phyloP scores from a whole-genome alignment of 2,888 invertebrate species.

The Stenchaetothrips biformis region DNA sequence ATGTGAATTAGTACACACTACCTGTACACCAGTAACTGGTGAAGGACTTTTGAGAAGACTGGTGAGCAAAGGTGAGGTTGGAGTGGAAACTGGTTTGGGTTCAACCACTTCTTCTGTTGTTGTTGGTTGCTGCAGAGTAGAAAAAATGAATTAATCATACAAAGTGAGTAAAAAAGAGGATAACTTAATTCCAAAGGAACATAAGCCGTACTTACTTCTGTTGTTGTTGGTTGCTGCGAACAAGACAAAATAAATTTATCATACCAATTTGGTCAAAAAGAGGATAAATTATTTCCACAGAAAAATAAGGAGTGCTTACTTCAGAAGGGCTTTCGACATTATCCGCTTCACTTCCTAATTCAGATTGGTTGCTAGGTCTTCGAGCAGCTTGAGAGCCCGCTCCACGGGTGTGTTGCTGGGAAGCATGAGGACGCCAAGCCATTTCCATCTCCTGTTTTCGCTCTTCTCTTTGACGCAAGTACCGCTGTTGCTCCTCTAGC shows the following conservation, averaged over 20 bases:
- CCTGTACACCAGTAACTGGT: slow-evolving; percentile 47
- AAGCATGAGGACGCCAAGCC: slow-evolving; percentile 53
- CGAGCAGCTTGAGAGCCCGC: not conserved
- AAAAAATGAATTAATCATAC: not conserved
- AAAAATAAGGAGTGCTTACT: not conserved
- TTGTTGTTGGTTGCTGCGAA: not conserved
- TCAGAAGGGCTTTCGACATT: slow-evolving; percentile 29
- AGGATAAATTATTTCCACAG: not conserved
- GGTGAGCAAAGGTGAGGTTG: slow-evolving; percentile 65
- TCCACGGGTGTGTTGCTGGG: slow-evolving; percentile 5
- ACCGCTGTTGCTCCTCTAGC: slow-evolving; percentile 56
- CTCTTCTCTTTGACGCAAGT: slow-evolving; percentile 63
- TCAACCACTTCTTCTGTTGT: slow-evolving; percentile 38
- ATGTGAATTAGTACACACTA: slow-evolving; percentile 37
- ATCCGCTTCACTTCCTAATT: slow-evolving; percentile 38
- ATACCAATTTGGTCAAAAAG: slow-evolving; percentile 1
- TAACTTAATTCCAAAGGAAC: not conserved
- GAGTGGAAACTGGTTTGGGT: slow-evolving; percentile 39
- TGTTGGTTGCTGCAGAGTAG: not conserved
- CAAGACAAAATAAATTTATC: not conserved
- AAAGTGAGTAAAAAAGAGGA: slow-evolving; percentile 12
- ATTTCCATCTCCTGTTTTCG: slow-evolving; percentile 57
- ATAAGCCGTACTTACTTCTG: not conserved
- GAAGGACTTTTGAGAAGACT: slow-evolving; percentile 72
- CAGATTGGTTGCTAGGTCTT: slow-evolving; percentile 32